These are phyloP conservation scores for Thymelicus sylvestris DNA, from an alignment of 2,888 invertebrate species.

Conservation along the genomic window DNA sequence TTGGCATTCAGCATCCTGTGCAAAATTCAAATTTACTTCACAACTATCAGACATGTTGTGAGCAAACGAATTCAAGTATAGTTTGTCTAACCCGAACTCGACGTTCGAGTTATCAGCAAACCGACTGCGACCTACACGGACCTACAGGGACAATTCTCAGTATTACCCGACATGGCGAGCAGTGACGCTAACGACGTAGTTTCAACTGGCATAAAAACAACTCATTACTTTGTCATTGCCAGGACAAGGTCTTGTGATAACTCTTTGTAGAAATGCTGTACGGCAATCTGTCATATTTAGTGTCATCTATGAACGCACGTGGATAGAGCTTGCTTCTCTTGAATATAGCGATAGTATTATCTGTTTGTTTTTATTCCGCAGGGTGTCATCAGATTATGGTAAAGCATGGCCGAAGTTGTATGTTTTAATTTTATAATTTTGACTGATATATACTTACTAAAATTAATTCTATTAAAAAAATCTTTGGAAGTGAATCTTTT, in stretches of 20 bases:
- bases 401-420: too few relatives aligned
- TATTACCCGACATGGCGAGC: background rate
- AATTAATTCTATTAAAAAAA: too few relatives aligned
- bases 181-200: constrained; percentile 28
- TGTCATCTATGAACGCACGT: constrained; percentile 15
- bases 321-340: background rate
- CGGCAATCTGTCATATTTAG: constrained; percentile 6
- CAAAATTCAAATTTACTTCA: too few relatives aligned
- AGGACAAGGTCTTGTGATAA: constrained; percentile 32
- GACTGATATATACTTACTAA: too few relatives aligned
- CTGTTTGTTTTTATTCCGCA: too few relatives aligned
- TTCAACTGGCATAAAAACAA: constrained; percentile 25
- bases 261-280: background rate
- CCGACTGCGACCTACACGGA: background rate
- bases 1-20: too few relatives aligned
- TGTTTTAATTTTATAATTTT: too few relatives aligned
- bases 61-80: too few relatives aligned
- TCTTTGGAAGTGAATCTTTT: too few relatives aligned
- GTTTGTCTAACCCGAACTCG: too few relatives aligned
- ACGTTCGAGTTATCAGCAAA: background rate
- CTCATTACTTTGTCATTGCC: constrained; percentile 31
- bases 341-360: background rate
- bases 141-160: background rate
- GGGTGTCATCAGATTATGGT: too few relatives aligned
- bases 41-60: too few relatives aligned